Base-by-base conservation (phyloP, 1,140 invertebrate genomes). In the Drosophila azteca region DNA sequence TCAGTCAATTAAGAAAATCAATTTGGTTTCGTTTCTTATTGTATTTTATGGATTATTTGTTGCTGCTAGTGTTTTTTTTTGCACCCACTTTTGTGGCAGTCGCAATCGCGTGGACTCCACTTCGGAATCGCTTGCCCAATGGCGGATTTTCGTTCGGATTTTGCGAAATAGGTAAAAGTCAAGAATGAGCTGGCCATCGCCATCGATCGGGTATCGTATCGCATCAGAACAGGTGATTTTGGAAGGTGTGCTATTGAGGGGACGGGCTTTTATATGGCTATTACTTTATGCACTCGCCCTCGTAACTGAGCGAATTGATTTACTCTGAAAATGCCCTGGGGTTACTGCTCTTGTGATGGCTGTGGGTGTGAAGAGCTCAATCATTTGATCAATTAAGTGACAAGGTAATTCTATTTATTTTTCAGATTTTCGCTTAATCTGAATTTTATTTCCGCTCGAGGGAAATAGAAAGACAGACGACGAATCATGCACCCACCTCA, bases 1-100 rank as follows among this genome's bases (percentile, higher is more conserved):
- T 76, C 63, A 82, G 83, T 76, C 83, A 88, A 88, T 87, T 88
- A 88, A 79, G 78, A 81, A 87, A 87, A 85, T 85, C 74, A 78
- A 71, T 81, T 85, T 64, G 45, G 77, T 68, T 81, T 77, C 66
- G 68, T 77, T 73, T 77, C 51, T 73, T 8, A 29, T 64, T 35
- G 39, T 65, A 22, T 54, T 29, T 39, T 57, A 8, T 66, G 17
- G 55, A 49, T 71, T n/a, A 13, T 57, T 70, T 68, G 54, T 45
- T 62, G 35, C 55, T 52, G 49, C 13, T 69, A 51, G 3, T 26
- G 24, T 26, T 5, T 59, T 53, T 64, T 70, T 66, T 71, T 64
- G 61, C 69, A 78, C 68, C 75, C 68, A 67, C 75, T 75, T 68
- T 67, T 78, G 63, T 67, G 50, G 81, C 77, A 87, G 61, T 85